Base-by-base conservation (phyloP, 2,797 vertebrate species). In the Cephalopachus bancanus region DNA sequence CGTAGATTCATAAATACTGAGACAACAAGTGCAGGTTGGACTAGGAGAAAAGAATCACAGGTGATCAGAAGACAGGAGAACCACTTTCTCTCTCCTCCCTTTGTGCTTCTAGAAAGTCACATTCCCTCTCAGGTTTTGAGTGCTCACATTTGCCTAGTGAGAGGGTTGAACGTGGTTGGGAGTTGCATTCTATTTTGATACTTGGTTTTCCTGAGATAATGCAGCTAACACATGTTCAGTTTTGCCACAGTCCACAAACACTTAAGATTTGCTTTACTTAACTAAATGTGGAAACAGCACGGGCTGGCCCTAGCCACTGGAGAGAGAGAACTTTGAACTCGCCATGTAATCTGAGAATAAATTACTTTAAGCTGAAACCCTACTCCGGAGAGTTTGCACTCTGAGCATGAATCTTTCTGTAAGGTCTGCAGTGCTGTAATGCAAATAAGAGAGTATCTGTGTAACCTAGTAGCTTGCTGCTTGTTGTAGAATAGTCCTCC, bases 341-440 rank as follows among this genome's bases (percentile, higher is more conserved):
- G 20, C 28, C 16, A 1, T 0, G 33, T 57, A 64, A 74, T 3
- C 24, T 3, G 33, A 85, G 67, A 57, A 87, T 26, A n/a, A 11
- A 33, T 7, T 20, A 5, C 28, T 64, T 5, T 37, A 83, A 84
- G n/a, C 19, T 78, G 10, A 75, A 51, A 14, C 17, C 33, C 22
- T 0, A 0, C 44, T 28, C 10, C 7, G 22, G 0, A 33, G 22
- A 4, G 33, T 74, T 76, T 60, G 26, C 12, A 55, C 51, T 10
- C 1, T 0, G n/a, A 83, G 4, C 17, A 2, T 6, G 30, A 65
- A 8, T 9, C 20, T 19, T 17, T n/a, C 3, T 10, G 16, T 14
- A 37, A 44, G 5, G 15, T 86, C 84, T 59, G 37, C 3, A 71
- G 57, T 83, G 24, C 83, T 79, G 55, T 2, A 15, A 14, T 4